Evolutionary conservation across 1,140 invertebrate species (phyloP).

Genomic region (Eulimnadia texana): DNA sequence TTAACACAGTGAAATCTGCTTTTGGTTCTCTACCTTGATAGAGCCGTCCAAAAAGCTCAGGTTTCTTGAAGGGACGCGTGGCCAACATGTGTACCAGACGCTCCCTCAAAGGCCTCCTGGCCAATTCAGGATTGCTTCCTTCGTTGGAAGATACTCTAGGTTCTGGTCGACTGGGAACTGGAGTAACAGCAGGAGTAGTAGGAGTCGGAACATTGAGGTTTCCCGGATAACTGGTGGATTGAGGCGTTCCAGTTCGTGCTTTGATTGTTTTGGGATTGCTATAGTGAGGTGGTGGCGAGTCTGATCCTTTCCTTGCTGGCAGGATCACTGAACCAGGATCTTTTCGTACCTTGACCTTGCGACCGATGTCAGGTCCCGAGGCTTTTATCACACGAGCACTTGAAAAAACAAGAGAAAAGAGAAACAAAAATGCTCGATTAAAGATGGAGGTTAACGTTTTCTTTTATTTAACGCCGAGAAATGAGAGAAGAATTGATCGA

Average conservation of each 20-base stretch:
- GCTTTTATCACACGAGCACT: conserved; percentile 85
- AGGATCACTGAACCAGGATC: conserved; percentile 22
- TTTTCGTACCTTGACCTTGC: conserved; percentile 55
- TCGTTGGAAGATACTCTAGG: not conserved
- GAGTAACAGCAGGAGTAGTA: conserved; percentile 1
- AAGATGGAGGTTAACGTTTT: not conserved
- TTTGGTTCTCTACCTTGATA: conserved; percentile 43
- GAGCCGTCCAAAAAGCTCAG: conserved; percentile 65
- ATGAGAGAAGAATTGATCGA: too few relatives aligned
- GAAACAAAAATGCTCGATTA: conserved; percentile 3
- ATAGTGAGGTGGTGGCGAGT: not conserved
- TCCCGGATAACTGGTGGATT: too few relatives aligned
- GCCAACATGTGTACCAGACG: conserved; percentile 83
- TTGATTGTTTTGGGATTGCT: too few relatives aligned
- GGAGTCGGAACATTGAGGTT: conserved; percentile 1
- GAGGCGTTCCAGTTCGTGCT: too few relatives aligned
- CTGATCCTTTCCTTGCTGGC: conserved; percentile 13
- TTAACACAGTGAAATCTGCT: not conserved
- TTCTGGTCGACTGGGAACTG: too few relatives aligned
- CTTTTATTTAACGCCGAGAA: too few relatives aligned
- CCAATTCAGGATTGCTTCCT: conserved; percentile 40
- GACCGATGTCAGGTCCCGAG: conserved; percentile 60
- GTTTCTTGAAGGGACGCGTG: conserved; percentile 79
- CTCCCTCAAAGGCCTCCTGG: conserved; percentile 59
- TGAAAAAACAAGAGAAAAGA: conserved; percentile 23